phyloP scores from a whole-genome alignment of 2,888 invertebrate species.

The Agrotis segetum region DNA sequence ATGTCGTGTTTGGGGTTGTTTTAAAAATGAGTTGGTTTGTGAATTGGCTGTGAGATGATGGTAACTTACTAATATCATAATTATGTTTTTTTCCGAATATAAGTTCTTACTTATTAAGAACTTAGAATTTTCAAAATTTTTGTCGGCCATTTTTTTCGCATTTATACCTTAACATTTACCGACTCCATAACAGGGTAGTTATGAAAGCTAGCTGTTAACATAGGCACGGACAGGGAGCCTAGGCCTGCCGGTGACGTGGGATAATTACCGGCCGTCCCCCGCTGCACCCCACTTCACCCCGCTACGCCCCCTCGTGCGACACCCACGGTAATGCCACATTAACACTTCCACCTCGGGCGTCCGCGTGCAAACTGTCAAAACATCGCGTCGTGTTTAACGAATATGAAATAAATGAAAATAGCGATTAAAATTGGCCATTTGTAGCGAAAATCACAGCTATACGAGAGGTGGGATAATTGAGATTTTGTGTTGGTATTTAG shows the following conservation, averaged over 20 bases:
- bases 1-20: conserved; percentile 19
- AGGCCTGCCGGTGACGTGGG: conserved; percentile 89
- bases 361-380: conserved; percentile 87
- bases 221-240: conserved; percentile 83
- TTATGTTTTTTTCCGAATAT: neutral
- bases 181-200: conserved; percentile 66
- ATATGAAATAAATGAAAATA: conserved; percentile 81
- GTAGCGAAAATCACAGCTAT: conserved; percentile 31
- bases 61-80: too few relatives aligned
- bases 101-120: neutral
- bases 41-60: neutral
- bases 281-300: conserved; percentile 54
- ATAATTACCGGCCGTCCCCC: conserved; percentile 86
- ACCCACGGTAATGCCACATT: conserved; percentile 87
- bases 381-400: conserved; percentile 83
- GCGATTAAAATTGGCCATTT: conserved; percentile 56
- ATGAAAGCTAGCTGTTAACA: conserved; percentile 76
- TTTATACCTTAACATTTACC: conserved; percentile 38
- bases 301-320: conserved; percentile 45
- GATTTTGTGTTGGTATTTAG: conserved; percentile 37
- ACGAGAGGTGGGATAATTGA: conserved; percentile 21
- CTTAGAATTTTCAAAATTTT: neutral
- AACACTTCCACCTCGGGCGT: conserved; percentile 83
- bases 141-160: conserved; percentile 23
- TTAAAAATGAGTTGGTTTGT: conserved; percentile 20